Evolutionary conservation across 2,113 vertebrate genomes (phyloP).

Genomic region (Xiphophorus couchianus): DNA sequence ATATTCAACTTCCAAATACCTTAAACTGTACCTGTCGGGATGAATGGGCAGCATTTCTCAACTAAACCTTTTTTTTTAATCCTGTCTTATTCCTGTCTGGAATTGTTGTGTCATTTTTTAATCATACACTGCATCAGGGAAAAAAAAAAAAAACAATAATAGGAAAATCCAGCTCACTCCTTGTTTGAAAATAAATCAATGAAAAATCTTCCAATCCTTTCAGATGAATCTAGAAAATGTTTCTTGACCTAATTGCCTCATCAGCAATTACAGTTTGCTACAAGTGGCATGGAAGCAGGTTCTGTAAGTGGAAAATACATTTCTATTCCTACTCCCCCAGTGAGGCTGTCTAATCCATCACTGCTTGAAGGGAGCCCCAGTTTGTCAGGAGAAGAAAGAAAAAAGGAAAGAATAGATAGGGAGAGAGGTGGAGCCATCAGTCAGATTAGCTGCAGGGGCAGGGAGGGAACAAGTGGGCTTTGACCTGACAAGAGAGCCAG

Average conservation of each 20-base stretch:
- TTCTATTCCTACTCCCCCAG: conserved; percentile 31
- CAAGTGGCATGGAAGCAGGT: conserved; percentile 40
- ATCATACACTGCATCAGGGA: background rate
- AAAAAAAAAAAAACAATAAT: background rate
- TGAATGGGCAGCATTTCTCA: too few species aligned
- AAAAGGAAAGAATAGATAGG: conserved; percentile 14
- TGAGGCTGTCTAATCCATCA: conserved; percentile 50
- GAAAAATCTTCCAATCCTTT: background rate
- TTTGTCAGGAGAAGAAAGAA: conserved; percentile 29
- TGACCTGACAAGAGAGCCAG: conserved; percentile 31
- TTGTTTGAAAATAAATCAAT: background rate
- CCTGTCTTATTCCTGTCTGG: too few species aligned
- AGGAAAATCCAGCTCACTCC: background rate
- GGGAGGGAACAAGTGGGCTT: conserved; percentile 22
- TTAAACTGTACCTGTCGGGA: too few species aligned
- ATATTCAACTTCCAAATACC: too few species aligned
- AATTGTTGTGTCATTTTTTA: background rate
- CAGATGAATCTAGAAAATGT: conserved; percentile 27
- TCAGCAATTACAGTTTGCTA: conserved; percentile 32
- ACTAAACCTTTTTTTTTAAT: too few species aligned
- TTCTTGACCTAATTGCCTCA: conserved; percentile 42
- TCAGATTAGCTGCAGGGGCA: conserved; percentile 1
- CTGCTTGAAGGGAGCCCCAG: conserved; percentile 40
- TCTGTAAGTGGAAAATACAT: conserved; percentile 49
- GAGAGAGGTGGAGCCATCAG: conserved; percentile 12